These are phyloP conservation scores for Gonatopus flavifemur DNA, from an alignment of 1,140 invertebrate species.

Conservation along the genomic window DNA sequence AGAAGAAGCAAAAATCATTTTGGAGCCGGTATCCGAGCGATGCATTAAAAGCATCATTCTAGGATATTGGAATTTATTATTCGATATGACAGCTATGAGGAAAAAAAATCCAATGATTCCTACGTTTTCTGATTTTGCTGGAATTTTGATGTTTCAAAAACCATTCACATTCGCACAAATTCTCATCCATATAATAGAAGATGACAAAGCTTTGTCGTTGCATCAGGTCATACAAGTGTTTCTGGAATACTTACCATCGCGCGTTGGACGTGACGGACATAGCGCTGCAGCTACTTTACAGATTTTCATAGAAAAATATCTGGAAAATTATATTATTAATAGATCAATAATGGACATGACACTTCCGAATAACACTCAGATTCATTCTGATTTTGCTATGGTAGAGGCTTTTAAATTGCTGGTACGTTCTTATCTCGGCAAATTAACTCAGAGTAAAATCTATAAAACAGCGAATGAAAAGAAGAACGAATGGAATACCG, in stretches of 20 bases:
- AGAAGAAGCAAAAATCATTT: slow-evolving; percentile 50
- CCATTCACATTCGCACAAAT: slow-evolving; percentile 54
- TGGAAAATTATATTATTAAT: slow-evolving; percentile 53
- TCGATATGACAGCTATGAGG: slow-evolving; percentile 53
- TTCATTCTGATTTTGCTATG: slow-evolving; percentile 53
- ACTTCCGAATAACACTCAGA: slow-evolving; percentile 32
- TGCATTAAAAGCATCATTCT: slow-evolving; percentile 48
- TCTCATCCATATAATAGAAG: slow-evolving; percentile 54
- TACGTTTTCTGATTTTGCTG: slow-evolving; percentile 62
- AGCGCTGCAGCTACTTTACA: slow-evolving; percentile 60
- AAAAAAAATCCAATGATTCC: slow-evolving; percentile 42
- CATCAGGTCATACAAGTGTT: slow-evolving; percentile 63
- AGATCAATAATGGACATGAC: slow-evolving; percentile 34
- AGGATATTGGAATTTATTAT: slow-evolving; percentile 59
- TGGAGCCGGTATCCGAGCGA: slow-evolving; percentile 50
- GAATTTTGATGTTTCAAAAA: slow-evolving; percentile 58
- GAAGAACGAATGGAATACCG: slow-evolving; percentile 31
- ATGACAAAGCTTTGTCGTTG: slow-evolving; percentile 46
- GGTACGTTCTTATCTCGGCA: slow-evolving; percentile 61
- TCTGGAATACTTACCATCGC: slow-evolving; percentile 62
- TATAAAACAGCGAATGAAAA: slow-evolving; percentile 37
- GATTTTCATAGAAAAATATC: slow-evolving; percentile 59
- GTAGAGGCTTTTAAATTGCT: slow-evolving; percentile 61
- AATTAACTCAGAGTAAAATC: slow-evolving; percentile 52
- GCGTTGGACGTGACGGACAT: slow-evolving; percentile 60